phyloP scores from a whole-genome alignment of 1,140 invertebrate genomes.

The Carposina sasakii region DNA sequence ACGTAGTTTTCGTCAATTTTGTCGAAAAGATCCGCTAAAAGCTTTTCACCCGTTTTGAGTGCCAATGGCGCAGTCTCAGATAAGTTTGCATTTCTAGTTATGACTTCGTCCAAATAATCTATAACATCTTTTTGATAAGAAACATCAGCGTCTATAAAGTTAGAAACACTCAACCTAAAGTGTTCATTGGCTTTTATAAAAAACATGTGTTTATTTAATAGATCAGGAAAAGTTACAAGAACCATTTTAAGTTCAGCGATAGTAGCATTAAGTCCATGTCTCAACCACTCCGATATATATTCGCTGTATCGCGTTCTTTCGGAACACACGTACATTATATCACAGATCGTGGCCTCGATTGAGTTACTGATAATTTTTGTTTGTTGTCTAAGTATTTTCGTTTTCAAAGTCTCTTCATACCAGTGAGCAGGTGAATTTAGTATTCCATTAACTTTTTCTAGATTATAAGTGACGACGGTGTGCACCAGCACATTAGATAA shows the following conservation, averaged over 20 bases:
- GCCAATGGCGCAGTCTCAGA: constrained; percentile 15
- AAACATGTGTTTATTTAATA: constrained; percentile 21
- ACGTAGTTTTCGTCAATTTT: constrained; percentile 32
- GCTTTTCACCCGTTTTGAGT: constrained; percentile 17
- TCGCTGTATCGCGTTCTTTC: constrained; percentile 30
- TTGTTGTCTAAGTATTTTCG: constrained; percentile 37
- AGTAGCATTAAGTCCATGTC: constrained; percentile 22
- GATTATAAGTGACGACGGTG: constrained; percentile 23
- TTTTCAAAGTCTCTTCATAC: constrained; percentile 28
- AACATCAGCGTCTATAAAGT: constrained; percentile 16
- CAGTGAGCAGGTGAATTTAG: constrained; percentile 20
- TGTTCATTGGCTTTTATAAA: constrained; percentile 26
- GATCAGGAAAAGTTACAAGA: constrained; percentile 19
- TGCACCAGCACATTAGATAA: constrained; percentile 34
- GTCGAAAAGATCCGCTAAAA: constrained; percentile 24
- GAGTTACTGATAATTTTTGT: constrained; percentile 32
- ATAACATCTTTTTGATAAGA: constrained; percentile 27
- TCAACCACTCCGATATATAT: constrained; percentile 31
- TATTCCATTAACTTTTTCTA: constrained; percentile 23
- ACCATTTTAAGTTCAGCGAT: constrained; percentile 17
- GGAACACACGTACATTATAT: constrained; percentile 29
- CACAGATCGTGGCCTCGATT: constrained; percentile 32
- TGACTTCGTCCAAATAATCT: constrained; percentile 36
- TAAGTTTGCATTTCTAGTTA: constrained; percentile 27
- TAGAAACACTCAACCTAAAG: constrained; percentile 26